phyloP scores from a whole-genome alignment of 2,113 vertebrate genomes.

The Chaenogobius annularis region DNA sequence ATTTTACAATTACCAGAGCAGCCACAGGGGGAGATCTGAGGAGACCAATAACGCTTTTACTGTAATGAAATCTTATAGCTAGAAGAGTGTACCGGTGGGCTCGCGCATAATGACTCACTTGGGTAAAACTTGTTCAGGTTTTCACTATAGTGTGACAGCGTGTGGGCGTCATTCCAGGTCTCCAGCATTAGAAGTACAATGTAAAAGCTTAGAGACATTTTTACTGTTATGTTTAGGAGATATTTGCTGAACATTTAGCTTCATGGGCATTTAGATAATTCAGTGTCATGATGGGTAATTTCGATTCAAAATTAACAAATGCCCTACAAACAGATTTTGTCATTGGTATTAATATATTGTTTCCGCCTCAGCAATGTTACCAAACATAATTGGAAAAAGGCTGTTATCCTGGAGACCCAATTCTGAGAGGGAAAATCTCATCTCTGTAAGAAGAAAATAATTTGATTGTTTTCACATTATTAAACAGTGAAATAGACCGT shows the following conservation, averaged over 20 bases:
- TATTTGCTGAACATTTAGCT: slow-evolving; percentile 3
- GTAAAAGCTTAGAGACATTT: slow-evolving; percentile 4
- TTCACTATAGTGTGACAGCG: slow-evolving; percentile 45
- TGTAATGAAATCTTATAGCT: slow-evolving; percentile 22
- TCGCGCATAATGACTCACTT: slow-evolving; percentile 48
- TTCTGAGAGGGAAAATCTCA: neutral
- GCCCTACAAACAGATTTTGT: neutral
- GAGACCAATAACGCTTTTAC: slow-evolving; percentile 1
- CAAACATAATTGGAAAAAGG: neutral
- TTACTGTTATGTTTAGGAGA: neutral
- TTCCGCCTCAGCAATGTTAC: neutral
- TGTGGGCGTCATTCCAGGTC: slow-evolving; percentile 48
- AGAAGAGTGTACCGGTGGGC: slow-evolving; percentile 34
- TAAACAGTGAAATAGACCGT: neutral
- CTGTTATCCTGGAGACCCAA: neutral
- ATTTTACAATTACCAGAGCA: slow-evolving; percentile 10
- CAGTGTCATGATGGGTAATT: neutral
- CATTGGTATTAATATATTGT: neutral
- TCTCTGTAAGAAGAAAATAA: neutral
- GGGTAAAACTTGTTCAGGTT: slow-evolving; percentile 35
- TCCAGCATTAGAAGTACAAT: slow-evolving; percentile 16
- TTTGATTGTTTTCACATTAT: neutral
- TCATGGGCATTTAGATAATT: neutral
- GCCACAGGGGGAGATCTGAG: neutral
- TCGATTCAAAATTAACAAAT: neutral